Base-by-base conservation (phyloP, 2,113 vertebrate genomes). In the Callipepla squamata region DNA sequence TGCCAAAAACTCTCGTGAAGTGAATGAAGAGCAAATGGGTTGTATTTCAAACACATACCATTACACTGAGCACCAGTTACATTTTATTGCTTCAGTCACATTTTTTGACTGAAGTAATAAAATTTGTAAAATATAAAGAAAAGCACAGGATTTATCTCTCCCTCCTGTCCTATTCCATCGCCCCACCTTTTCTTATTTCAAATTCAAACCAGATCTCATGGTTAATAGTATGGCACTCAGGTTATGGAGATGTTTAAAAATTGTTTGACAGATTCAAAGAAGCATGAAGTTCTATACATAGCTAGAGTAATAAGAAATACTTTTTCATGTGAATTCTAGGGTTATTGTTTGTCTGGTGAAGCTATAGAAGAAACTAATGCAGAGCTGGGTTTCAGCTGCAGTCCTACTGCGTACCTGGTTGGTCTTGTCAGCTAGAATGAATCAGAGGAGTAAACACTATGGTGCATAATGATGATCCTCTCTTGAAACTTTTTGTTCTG, bases 1-100 rank as follows among this genome's bases (percentile, higher is more conserved):
- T 98, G 97, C 97, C 98, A 98, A 89, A 72, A 67, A 76, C 90
- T 95, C 93, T 92, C 95, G 69, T 95, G 84, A 96, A 97, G 93
- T 97, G 97, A 98, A 97, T 95, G 97, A 97, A 97, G 97, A 97
- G 96, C 97, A 96, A 98, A 97, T 95, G 98, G 97, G 95, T 98
- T 97, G 92, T 94, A 97, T 98, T 98, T 98, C 97, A 98, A 97
- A 96, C 97, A 97, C 97, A 98, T 98, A 97, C 97, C 98, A 97
- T 97, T 95, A 94, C 92, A 92, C 92, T 97, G 97, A 98, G 97
- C 93, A 93, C 93, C 68, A 61, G 94, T 68, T 94, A 96, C 94
- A 34, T 97, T 98, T 98, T 98, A 97, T 97, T 96, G 75, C 94
- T 85, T 88, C 23, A 96, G 96, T 97, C 97, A 97, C 97, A 95